Base-by-base conservation (phyloP, 1,140 invertebrate species). In the Drosophila orosa region DNA sequence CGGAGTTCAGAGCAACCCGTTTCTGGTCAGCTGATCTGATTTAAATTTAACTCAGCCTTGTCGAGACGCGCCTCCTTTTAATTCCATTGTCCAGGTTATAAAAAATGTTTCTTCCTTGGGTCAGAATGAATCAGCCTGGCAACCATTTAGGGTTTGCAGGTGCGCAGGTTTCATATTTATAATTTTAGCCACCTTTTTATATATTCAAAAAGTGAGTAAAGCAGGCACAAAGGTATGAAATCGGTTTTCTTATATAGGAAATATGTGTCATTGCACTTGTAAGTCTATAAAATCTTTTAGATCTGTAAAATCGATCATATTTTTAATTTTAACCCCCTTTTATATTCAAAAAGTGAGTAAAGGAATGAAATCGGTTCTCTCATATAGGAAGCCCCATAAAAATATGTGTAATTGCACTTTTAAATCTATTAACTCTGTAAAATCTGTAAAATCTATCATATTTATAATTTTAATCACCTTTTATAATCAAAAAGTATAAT, bases 21-120 rank as follows among this genome's bases (percentile, higher is more conserved):
- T 85, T 78, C 57, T 22, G 68, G 63, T 67, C 75, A 63, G 57
- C 52, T 24, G 59, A 17, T 58, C 15, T 47, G 44, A 52, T 58
- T 44, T 81, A 57, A 65, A 61, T 37, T 54, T 80, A 74, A 7
- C 42, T 24, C 17, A 22, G 15, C 17, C 17, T 22, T 10, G n/a
- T 24, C 22, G 15, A 44, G 58, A 47, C 72, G 71, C 71, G 59
- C 71, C 71, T 44, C 73, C 50, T 76, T 75, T 25, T 13, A n/a
- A n/a, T 24, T 24, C 15, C 8, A 66, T 45, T 66, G 71, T 57
- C 33, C 44, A 31, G 60, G 15, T n/a, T 19, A 33, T 19, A 48
- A 71, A 48, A 71, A 17, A 13, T 17, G 13, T 56, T 22, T 63
- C 55, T 48, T 68, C 50, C 24, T 56, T 15, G 27, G 17, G 12